Percentiles rank a stretch among this genome's conserved stretches.
Conservation (phyloP, 1,140 invertebrate species). For the Bombus pyrosoma region DNA sequence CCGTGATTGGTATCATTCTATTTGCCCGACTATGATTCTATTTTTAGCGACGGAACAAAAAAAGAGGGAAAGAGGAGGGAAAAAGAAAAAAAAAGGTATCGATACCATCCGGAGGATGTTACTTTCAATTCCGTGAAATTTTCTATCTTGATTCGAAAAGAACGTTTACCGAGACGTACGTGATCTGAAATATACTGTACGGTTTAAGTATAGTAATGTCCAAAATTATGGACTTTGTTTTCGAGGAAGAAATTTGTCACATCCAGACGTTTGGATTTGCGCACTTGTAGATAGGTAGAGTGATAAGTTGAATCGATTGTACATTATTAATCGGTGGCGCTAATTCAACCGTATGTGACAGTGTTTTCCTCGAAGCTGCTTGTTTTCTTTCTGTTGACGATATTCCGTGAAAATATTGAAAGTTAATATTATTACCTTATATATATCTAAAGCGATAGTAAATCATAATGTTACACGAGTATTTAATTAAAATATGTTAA, state of each 20-base stretch:
- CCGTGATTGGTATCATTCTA: constrained; percentile 66
- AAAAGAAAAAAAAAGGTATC: background rate
- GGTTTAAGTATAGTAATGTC: background rate
- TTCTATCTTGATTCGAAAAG: constrained; percentile 23
- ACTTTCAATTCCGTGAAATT: constrained; percentile 29
- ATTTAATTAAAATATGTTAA: too few relatives aligned
- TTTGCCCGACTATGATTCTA: constrained; percentile 48
- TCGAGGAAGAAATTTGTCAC: constrained; percentile 3
- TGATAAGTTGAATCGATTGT: background rate
- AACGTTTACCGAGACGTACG: background rate
- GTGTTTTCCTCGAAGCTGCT: background rate
- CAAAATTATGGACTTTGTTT: background rate
- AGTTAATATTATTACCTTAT: background rate
- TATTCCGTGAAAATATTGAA: background rate
- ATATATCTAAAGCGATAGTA: background rate
- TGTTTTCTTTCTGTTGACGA: background rate
- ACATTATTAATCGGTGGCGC: background rate
- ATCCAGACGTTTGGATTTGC: background rate
- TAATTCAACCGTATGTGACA: background rate
- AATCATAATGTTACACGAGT: background rate
- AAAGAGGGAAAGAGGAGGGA: background rate
- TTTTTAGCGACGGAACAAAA: constrained; percentile 44
- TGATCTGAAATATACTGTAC: background rate
- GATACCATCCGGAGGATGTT: constrained; percentile 25
- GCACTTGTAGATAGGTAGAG: background rate